phyloP scores from a whole-genome alignment of 1,140 invertebrate species.

The Drosophila watanabei region DNA sequence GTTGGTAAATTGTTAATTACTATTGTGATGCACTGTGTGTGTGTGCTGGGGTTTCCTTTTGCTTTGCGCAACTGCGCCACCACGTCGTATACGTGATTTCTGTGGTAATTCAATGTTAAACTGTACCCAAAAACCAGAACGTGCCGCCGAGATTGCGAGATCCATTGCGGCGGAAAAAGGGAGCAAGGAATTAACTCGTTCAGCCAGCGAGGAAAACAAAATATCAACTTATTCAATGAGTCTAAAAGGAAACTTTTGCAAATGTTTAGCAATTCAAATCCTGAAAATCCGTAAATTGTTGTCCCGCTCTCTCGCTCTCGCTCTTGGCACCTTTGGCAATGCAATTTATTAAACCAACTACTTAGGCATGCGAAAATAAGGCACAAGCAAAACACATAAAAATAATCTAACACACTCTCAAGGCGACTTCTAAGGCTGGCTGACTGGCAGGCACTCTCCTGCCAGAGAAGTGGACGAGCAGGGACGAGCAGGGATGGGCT shows the following conservation, averaged over 20 bases:
- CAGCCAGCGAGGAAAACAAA: neutral
- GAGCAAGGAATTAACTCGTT: conserved; percentile 17
- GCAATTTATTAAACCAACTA: conserved; percentile 83
- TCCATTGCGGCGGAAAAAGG: neutral
- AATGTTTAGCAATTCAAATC: conserved; percentile 50
- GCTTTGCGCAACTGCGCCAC: conserved; percentile 34
- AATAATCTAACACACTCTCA: conserved; percentile 77
- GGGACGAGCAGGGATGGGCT: neutral
- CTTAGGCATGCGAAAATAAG: conserved; percentile 77
- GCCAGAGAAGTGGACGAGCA: conserved; percentile 26
- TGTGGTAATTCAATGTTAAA: conserved; percentile 20
- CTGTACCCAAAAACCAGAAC: conserved; percentile 9
- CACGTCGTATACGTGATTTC: conserved; percentile 47
- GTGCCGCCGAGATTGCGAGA: conserved; percentile 9
- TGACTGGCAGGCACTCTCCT: conserved; percentile 54
- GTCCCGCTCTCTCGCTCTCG: neutral
- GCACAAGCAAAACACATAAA: conserved; percentile 59
- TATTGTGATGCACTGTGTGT: conserved; percentile 57
- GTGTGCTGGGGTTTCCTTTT: conserved; percentile 10
- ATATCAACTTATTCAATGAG: conserved; percentile 29
- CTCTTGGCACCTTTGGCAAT: conserved; percentile 41
- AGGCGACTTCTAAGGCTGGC: conserved; percentile 30
- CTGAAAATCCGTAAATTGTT: conserved; percentile 38
- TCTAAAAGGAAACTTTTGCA: conserved; percentile 18
- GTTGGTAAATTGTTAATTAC: conserved; percentile 71